These are phyloP conservation scores for Calyptomena viridis DNA, from an alignment of 2,113 vertebrate species.

Conservation along the genomic window DNA sequence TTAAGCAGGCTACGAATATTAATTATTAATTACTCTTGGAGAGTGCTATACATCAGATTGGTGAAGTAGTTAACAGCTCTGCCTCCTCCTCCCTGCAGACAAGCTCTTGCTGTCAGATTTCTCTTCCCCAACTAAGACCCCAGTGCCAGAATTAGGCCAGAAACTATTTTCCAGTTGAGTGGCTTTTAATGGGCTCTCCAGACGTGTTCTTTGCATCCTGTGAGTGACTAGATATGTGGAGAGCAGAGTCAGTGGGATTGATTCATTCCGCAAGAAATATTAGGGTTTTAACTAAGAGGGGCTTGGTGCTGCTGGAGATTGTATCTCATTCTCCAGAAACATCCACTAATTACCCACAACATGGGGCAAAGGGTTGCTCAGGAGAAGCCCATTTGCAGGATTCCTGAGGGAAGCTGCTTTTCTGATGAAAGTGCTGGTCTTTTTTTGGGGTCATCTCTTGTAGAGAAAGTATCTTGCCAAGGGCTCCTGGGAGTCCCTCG, in stretches of 20 bases:
- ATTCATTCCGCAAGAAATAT: neutral
- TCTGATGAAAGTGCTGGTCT: neutral
- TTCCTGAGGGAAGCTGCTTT: neutral
- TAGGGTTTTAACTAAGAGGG: neutral
- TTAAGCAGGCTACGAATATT: slow-evolving; percentile 44
- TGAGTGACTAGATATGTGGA: slow-evolving; percentile 27
- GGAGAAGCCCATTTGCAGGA: neutral
- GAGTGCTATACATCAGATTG: slow-evolving; percentile 35
- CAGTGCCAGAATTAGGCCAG: slow-evolving; percentile 59
- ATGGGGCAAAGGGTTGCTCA: neutral
- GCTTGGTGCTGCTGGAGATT: neutral
- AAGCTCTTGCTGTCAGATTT: slow-evolving; percentile 46
- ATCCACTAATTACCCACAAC: neutral
- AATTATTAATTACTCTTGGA: slow-evolving; percentile 67
- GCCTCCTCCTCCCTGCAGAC: slow-evolving; percentile 22
- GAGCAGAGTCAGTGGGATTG: slow-evolving; percentile 17
- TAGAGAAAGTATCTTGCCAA: rapidly evolving
- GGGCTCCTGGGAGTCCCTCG: neutral
- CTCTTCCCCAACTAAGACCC: slow-evolving; percentile 45
- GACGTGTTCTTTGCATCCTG: slow-evolving; percentile 42
- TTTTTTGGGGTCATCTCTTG: neutral
- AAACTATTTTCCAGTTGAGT: slow-evolving; percentile 75
- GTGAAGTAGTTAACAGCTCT: slow-evolving; percentile 61
- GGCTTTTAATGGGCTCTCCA: slow-evolving; percentile 73
- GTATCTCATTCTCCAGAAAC: neutral